Evolutionary conservation across 1,140 invertebrate genomes (phyloP), one percentile per base, ranked within the genome.

Genomic region (Tachypleus tridentatus): DNA sequence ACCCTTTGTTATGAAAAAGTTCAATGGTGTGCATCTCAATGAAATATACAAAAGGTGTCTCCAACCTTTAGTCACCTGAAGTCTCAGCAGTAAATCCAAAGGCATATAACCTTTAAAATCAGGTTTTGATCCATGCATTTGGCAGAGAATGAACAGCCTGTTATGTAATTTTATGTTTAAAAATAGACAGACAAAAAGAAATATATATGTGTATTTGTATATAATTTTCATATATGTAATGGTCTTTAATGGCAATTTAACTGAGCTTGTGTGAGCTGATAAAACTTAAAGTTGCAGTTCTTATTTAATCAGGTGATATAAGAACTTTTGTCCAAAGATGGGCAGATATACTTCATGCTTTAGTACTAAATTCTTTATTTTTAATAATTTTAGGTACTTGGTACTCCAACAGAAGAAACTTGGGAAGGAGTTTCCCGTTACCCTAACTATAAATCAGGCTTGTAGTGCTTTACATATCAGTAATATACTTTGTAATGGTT

Each of bases 401-500:
- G 84, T 29, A 82, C 81, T 9, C 85, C 85, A 53, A 79, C 78
- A 10, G 80, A 82, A 67, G 71, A 77, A 52, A 78, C 77, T 4
- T 83, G 82, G 77, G 67, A 70, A 10, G 92, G 92, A 61, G 90
- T 95, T 50, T 86, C 87, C 51, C 84, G 86, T 73, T 81, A 93
- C 71, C 89, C 89, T 11, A 88, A 91, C 69, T 93, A 93, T 75
- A 87, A 87, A 76, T 82, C 63, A 63, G 65, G 72, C 74, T 67
- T 67, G 69, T 57, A 6, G 29, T 51, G 1, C 4, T 47, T 51
- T 63, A 48, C 63, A 4, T 10, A 0, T 3, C 4, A 8, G 8
- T 8, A 6, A 56, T 58, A 0, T 29, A 61, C 5, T 10, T 4
- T 57, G 61, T 62, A 49, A 6, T 50, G 4, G 8, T 53, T 63